Evolutionary conservation across 2,797 vertebrate genomes (phyloP).

Genomic region (Phataginus tricuspis): DNA sequence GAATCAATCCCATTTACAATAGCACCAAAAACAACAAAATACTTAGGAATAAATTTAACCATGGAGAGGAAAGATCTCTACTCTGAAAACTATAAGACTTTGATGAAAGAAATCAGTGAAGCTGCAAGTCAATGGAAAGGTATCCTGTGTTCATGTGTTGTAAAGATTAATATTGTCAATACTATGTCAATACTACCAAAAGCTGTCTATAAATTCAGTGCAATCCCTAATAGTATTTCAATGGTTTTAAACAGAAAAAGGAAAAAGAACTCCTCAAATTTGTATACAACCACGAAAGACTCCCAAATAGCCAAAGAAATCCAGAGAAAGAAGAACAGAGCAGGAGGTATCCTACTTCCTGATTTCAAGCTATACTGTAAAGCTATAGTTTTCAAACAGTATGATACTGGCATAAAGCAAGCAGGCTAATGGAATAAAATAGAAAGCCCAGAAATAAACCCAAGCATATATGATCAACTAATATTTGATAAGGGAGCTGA

Average conservation of each 20-base stretch:
- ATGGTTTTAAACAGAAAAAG: background rate
- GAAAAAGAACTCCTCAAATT: background rate
- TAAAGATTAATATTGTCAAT: background rate
- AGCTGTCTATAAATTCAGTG: background rate
- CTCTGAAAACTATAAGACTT: background rate
- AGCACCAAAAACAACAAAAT: background rate
- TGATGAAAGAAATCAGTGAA: background rate
- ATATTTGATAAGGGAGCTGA: background rate
- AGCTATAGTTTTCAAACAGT: background rate
- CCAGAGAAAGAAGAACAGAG: background rate
- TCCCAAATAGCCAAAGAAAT: background rate
- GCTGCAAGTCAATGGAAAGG: background rate
- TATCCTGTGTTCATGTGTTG: background rate
- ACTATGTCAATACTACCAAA: background rate
- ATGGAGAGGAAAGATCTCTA: background rate
- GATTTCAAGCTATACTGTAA: background rate
- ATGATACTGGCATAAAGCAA: background rate
- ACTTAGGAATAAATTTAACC: background rate
- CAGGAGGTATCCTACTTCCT: background rate
- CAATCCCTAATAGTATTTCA: background rate
- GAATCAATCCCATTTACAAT: background rate
- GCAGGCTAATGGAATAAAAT: background rate
- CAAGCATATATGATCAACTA: background rate
- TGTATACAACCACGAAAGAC: background rate
- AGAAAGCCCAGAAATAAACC: background rate